A percentile compares a stretch with the other conserved stretches of the same genome.
Conservation (phyloP, 2,797 vertebrate genomes). For the Remorina albescens region DNA sequence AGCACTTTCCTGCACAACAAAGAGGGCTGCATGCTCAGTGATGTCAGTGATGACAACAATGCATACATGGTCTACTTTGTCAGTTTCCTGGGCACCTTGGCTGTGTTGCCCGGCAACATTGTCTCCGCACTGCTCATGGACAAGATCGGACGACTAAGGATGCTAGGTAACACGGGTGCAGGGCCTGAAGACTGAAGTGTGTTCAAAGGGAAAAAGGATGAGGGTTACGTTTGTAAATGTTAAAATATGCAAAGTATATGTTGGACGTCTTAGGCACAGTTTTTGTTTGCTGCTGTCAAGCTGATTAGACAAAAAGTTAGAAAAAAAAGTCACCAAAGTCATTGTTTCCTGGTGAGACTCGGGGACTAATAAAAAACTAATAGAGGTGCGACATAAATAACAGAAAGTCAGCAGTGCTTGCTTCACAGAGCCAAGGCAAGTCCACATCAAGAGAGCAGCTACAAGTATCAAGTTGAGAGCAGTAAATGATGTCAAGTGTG, state of each 20-base stretch:
- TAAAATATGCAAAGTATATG: not conserved
- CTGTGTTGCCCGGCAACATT: constrained; percentile 96
- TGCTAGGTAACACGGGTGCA: constrained; percentile 88
- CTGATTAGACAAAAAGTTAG: too few species aligned
- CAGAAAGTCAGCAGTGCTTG: not conserved
- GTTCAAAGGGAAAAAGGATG: not conserved
- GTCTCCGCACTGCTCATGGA: constrained; percentile 98
- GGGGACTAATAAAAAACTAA: not conserved
- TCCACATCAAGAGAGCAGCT: not conserved
- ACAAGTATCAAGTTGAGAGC: not conserved
- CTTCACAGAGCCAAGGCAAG: not conserved
- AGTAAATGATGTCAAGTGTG: not conserved
- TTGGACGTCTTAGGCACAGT: not conserved
- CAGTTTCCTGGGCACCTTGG: constrained; percentile 96
- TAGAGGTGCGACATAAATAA: not conserved
- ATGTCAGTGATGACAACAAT: constrained; percentile 95
- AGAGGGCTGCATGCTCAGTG: constrained; percentile 93
- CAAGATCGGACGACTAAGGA: constrained; percentile 96
- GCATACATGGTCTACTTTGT: constrained; percentile 99
- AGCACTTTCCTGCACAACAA: constrained; percentile 98
- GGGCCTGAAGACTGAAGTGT: not conserved
- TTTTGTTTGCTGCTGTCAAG: not conserved
- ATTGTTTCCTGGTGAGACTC: not conserved
- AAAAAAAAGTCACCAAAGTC: not conserved
- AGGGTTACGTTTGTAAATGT: not conserved